phyloP scores from a whole-genome alignment of 2,888 invertebrate genomes.

The Lobophora halterata region DNA sequence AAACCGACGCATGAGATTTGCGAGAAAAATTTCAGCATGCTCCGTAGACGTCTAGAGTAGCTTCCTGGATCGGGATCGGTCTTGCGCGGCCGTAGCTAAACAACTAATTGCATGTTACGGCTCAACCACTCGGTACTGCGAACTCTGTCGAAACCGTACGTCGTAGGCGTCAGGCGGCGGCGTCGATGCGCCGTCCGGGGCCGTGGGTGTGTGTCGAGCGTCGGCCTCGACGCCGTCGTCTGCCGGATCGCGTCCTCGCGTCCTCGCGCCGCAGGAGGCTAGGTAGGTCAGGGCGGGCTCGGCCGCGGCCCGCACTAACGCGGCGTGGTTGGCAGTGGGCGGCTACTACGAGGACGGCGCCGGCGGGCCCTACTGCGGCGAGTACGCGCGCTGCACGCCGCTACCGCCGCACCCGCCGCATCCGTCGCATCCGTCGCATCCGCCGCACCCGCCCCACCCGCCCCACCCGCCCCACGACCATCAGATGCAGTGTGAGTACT shows the following conservation, averaged over 20 bases:
- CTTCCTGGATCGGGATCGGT: slow-evolving; percentile 39
- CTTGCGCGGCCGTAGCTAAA: slow-evolving; percentile 40
- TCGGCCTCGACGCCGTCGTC: slow-evolving; percentile 23
- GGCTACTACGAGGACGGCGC: slow-evolving; percentile 75
- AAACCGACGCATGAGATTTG: slow-evolving; percentile 62
- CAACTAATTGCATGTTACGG: slow-evolving; percentile 70
- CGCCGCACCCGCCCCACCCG: slow-evolving; percentile 35
- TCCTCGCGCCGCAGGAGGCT: slow-evolving; percentile 21
- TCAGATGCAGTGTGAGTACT: slow-evolving; percentile 66
- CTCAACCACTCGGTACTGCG: slow-evolving; percentile 42
- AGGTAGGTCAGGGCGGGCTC: slow-evolving; percentile 57
- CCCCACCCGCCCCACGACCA: slow-evolving; percentile 49
- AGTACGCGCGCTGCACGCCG: slow-evolving; percentile 63
- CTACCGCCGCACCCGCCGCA: slow-evolving; percentile 46
- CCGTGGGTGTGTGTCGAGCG: slow-evolving; percentile 14
- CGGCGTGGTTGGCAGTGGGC: slow-evolving; percentile 77
- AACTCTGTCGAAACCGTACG: slow-evolving; percentile 4
- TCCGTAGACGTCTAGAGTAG: slow-evolving; percentile 55
- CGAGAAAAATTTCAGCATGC: slow-evolving; percentile 61
- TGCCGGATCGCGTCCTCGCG: slow-evolving; percentile 13
- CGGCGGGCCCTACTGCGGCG: slow-evolving; percentile 61
- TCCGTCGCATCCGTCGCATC: slow-evolving; percentile 36
- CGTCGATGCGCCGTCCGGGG: slow-evolving; percentile 10
- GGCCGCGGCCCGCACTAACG: slow-evolving; percentile 45
- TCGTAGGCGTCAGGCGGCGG: slow-evolving; percentile 19